These are phyloP conservation scores for Conus canariensis DNA, from an alignment of 2,888 invertebrate genomes.

Conservation along the genomic window DNA sequence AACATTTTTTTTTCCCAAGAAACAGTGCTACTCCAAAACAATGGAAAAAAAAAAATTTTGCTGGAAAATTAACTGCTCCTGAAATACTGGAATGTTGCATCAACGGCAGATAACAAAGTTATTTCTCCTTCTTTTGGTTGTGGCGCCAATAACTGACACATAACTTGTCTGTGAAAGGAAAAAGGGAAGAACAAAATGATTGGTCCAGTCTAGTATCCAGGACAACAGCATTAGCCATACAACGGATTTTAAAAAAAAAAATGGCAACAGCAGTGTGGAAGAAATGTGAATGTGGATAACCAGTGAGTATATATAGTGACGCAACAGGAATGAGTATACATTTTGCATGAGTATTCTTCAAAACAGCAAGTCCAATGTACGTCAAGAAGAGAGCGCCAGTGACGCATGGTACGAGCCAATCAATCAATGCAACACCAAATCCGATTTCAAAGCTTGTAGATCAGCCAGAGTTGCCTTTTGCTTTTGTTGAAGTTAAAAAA, in stretches of 20 bases:
- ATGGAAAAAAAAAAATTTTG: background rate
- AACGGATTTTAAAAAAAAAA: background rate
- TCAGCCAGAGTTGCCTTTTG: no score
- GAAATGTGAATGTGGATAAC: slow-evolving; percentile 11
- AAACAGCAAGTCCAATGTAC: background rate
- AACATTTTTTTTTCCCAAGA: background rate
- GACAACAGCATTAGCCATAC: background rate
- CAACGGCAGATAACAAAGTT: background rate
- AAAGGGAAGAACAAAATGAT: background rate
- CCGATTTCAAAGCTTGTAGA: background rate
- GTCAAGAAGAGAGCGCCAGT: background rate
- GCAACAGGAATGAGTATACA: slow-evolving; percentile 32
- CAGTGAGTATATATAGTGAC: background rate
- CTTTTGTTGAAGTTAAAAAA: background rate
- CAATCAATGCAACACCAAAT: background rate
- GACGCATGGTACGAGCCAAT: background rate
- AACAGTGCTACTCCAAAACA: background rate
- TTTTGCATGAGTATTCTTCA: slow-evolving; percentile 25
- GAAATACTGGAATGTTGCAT: slow-evolving; percentile 15
- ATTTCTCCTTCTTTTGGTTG: background rate
- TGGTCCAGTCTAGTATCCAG: slow-evolving; percentile 13
- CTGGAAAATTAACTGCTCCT: background rate
- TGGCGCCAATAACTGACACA: slow-evolving; percentile 15
- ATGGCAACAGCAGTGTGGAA: background rate
- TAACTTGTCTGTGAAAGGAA: background rate